These are phyloP conservation scores for Acropternis orthonyx DNA, from an alignment of 2,797 vertebrate species.

Conservation along the genomic window DNA sequence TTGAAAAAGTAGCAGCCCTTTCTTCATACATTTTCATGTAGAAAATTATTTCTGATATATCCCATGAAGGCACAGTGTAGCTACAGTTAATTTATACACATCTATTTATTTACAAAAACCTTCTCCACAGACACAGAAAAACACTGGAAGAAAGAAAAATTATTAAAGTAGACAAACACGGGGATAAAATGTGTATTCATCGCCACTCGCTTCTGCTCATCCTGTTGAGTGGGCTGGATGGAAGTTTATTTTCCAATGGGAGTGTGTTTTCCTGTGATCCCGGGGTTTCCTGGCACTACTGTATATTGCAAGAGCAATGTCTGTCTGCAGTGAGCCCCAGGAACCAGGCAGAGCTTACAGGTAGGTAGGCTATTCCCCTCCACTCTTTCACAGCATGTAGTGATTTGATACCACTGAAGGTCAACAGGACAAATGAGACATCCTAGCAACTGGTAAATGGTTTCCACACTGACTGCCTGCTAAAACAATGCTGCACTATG, in stretches of 20 bases:
- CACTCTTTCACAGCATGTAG: background rate
- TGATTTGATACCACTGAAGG: background rate
- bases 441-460: conserved; percentile 46
- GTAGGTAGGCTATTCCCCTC: background rate
- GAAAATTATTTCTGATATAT: background rate
- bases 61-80: background rate
- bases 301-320: background rate
- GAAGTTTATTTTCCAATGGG: background rate
- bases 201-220: background rate
- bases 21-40: background rate
- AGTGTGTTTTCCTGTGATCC: background rate
- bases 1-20: background rate
- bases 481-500: background rate
- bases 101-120: background rate
- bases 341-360: background rate
- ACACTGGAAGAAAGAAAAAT: background rate
- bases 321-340: background rate
- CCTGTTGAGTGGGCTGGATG: background rate
- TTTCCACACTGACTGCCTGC: conserved; percentile 9
- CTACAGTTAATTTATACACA: background rate
- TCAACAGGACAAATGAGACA: conserved; percentile 31
- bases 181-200: background rate
- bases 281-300: background rate
- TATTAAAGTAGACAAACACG: background rate
- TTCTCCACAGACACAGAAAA: background rate